Conservation (phyloP, 2,797 vertebrate genomes). For the Macrochelys suwanniensis region DNA sequence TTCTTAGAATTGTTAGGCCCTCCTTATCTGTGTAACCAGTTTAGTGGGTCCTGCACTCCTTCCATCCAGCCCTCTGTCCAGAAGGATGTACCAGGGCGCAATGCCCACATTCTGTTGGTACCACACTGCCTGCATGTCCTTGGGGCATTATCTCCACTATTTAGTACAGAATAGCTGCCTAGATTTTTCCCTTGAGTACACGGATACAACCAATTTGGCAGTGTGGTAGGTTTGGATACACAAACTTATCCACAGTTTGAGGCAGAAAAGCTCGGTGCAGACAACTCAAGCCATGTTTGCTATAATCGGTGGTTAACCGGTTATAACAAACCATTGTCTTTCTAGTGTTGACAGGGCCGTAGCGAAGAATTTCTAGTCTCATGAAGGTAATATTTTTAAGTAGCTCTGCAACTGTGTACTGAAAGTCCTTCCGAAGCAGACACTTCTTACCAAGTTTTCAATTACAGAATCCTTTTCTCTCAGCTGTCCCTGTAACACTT, state of each 20-base stretch:
- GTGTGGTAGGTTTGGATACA: background rate
- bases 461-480: constrained; percentile 90
- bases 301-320: accelerated
- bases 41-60: no score
- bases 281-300: background rate
- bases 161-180: accelerated
- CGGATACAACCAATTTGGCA: accelerated
- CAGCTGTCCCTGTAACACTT: constrained; percentile 88
- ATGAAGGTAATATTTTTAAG: background rate
- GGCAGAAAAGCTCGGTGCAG: background rate
- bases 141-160: background rate
- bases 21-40: no score
- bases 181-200: accelerated
- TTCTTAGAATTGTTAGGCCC: no score
- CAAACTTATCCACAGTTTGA: accelerated
- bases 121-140: background rate
- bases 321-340: background rate
- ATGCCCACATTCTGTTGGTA: background rate
- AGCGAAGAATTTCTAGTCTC: accelerated
- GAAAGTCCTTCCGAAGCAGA: background rate
- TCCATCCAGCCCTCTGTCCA: no score
- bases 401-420: background rate
- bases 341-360: background rate
- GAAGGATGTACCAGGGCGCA: no score
- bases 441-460: constrained; percentile 84